Percentiles rank a stretch among this genome's conserved stretches.
phyloP scores from a whole-genome alignment of 1,140 invertebrate species.

The Drosophila tristis region DNA sequence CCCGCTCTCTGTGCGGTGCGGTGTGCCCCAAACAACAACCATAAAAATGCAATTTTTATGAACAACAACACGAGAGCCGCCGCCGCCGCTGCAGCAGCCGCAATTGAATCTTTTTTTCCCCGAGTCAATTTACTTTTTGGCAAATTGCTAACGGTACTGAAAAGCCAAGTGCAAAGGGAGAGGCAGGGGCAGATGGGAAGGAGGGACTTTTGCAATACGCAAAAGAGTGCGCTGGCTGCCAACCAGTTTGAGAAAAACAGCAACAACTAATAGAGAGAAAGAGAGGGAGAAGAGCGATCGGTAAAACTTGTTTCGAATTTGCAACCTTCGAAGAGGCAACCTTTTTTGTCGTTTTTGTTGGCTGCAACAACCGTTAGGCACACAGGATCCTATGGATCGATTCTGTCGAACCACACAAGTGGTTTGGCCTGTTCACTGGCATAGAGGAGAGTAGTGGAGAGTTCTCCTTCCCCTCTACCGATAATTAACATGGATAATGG shows the following conservation, averaged over 20 bases:
- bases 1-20: slow-evolving; percentile 41
- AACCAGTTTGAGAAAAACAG: slow-evolving; percentile 37
- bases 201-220: slow-evolving; percentile 45
- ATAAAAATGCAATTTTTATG: slow-evolving; percentile 77
- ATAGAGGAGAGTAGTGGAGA: slow-evolving; percentile 19
- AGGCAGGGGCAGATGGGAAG: slow-evolving; percentile 12
- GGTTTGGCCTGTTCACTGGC: slow-evolving; percentile 52
- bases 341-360: slow-evolving; percentile 43
- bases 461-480: slow-evolving; percentile 16
- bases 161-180: slow-evolving; percentile 8
- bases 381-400: slow-evolving; percentile 48
- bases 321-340: slow-evolving; percentile 67
- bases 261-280: slow-evolving; percentile 10
- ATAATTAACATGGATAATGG: slow-evolving; percentile 53
- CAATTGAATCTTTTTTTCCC: slow-evolving; percentile 47
- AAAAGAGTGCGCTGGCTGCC: slow-evolving; percentile 21
- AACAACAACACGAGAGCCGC: slow-evolving; percentile 4
- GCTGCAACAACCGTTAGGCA: slow-evolving; percentile 64
- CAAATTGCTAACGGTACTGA: slow-evolving; percentile 78
- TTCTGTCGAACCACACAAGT: slow-evolving; percentile 47
- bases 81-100: slow-evolving; percentile 9
- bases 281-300: slow-evolving; percentile 6
- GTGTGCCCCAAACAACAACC: slow-evolving; percentile 16
- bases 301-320: slow-evolving; percentile 68
- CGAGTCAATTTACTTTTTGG: slow-evolving; percentile 67